Base-by-base conservation (phyloP, 2,113 vertebrate genomes). In the Porphyrio hochstetteri region DNA sequence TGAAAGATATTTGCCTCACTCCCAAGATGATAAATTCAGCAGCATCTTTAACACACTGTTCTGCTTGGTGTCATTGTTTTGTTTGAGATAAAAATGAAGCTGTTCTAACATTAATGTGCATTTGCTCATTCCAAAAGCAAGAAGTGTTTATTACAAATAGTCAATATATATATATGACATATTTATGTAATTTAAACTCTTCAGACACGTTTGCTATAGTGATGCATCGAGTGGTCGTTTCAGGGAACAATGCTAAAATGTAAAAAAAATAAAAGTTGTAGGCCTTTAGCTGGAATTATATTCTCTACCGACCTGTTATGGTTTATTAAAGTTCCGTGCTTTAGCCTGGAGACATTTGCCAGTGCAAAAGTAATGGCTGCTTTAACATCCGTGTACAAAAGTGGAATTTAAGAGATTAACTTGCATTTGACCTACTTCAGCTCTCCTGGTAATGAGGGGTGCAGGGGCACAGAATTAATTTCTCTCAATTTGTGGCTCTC, bases 381-480 rank as follows among this genome's bases (percentile, higher is more conserved):
- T 90, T 98, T 98, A 97, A 98, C 95, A 96, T 97, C 96, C 91
- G 14, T 97, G 97, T 97, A 98, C 97, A 96, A 91, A 97, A 97
- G 97, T 98, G 98, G 98, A 98, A 98, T 98, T 98, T 97, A 98
- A 97, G 98, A 98, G 98, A 98, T 98, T 98, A 98, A 98, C 98
- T 98, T 98, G 97, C 94, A 95, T 98, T 98, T 98, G 98, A 98
- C 98, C 98, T 98, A 98, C 97, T 98, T 98, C 96, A 97, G 97
- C 96, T 98, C 96, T 98, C 81, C 96, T 98, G 96, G 97, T 98
- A 98, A 98, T 98, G 98, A 98, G 97, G 97, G 98, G 98, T 98
- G 96, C 97, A 97, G 97, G 97, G 97, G 96, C 98, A 98, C 95
- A 98, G 98, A 98, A 98, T 98, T 98, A 98, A 98, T 98, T 98